Conservation (phyloP, 2,888 invertebrate genomes). For the Vannuccia rotundouncinata region DNA sequence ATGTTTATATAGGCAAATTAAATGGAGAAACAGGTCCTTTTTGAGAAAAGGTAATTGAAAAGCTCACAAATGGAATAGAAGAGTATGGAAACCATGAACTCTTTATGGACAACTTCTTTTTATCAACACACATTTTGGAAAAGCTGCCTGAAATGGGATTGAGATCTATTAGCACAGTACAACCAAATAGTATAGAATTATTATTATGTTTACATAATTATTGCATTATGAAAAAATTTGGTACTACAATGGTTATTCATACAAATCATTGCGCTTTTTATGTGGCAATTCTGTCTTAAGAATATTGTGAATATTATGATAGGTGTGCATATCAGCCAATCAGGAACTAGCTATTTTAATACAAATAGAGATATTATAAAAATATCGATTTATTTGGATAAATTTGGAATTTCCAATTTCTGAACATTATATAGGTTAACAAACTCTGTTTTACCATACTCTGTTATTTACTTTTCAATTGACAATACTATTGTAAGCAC, state of each 20-base stretch:
- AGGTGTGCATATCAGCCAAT: not conserved
- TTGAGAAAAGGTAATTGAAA: not conserved
- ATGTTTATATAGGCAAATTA: constrained; percentile 20
- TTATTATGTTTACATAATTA: constrained; percentile 26
- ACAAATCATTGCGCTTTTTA: constrained; percentile 23
- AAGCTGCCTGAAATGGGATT: constrained; percentile 8
- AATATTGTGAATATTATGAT: not conserved
- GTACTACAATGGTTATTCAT: constrained; percentile 21
- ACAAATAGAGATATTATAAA: constrained; percentile 23
- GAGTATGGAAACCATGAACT: not conserved
- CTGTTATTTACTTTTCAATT: constrained; percentile 26
- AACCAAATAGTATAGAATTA: no score
- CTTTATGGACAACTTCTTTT: constrained; percentile 23
- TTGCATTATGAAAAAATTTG: not conserved
- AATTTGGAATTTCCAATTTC: constrained; percentile 19
- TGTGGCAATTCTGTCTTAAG: not conserved
- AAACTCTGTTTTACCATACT: constrained; percentile 21
- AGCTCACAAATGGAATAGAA: not conserved
- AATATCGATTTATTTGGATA: constrained; percentile 23
- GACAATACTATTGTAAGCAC: constrained; percentile 24
- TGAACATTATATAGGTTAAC: constrained; percentile 19
- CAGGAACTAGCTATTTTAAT: not conserved
- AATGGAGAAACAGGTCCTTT: not conserved
- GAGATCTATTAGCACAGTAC: no score
- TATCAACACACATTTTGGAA: not conserved